Base-by-base conservation (phyloP, 2,888 invertebrate species). In the Meiosimyza decipiens region DNA sequence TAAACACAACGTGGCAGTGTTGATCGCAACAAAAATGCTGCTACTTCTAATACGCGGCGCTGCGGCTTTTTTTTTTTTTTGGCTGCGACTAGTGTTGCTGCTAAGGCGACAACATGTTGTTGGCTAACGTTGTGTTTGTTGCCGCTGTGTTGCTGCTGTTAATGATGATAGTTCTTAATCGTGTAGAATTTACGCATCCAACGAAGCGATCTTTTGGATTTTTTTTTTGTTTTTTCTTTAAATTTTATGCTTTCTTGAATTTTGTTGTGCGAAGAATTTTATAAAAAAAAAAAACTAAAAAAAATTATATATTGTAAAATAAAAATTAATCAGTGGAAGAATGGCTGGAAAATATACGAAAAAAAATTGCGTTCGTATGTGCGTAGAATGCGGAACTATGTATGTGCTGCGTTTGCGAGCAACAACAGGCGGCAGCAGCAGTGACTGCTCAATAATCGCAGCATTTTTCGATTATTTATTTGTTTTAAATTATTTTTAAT, bases 21-120 rank as follows among this genome's bases (percentile, higher is more conserved):
- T 18, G 49, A 18, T 64, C 50, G 50, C 64, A 64, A 64, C 64
- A 50, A 64, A 33, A 50, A 33, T 40, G 40, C 18, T 62, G 64
- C 49, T 16, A 13, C 13, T 16, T 6, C 2, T n/a, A 22, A 22
- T 22, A 22, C 22, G 16, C 54, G 2, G 54, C 16, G 16, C 54
- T n/a, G 54, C 16, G 3, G 54, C 54, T 50, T 54, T 16, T 28
- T 28, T 28, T 28, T 28, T 28, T 28, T 28, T 28, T 54, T 54
- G 54, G 54, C n/a, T 54, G 54, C 18, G 54, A 54, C 18, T n/a
- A 7, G n/a, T n/a, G n/a, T 18, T 16, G 49, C 50, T 40, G 22
- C 59, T n/a, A 64, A 50, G 15, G 50, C 64, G 9, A 64, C 64
- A 64, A 64, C 64, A 40, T 40, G 40, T 40, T 40, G 40, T 6